Evolutionary conservation across 2,113 vertebrate species (phyloP), one percentile per base, ranked within the genome.

Genomic region (Siniperca knerii): DNA sequence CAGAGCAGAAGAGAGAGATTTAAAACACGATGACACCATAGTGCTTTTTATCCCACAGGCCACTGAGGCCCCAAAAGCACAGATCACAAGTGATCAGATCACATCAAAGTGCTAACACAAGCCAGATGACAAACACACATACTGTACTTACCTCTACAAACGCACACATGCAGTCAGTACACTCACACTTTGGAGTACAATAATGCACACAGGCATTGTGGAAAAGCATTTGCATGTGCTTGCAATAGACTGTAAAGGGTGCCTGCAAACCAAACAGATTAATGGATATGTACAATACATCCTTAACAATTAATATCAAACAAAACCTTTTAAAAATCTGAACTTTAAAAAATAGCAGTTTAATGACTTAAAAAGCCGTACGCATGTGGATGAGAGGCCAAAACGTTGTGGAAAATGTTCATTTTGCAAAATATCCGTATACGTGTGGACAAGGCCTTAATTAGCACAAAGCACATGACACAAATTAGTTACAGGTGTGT

Each of bases 1-100:
- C 88, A 86, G 79, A 94, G 92, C 92, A 93, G 91, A 94, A 91
- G 90, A 93, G 73, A 90, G 78, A 93, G 92, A 94, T 94, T 92
- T 94, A 90, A 94, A 91, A 89, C 85, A 85, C 84, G 77, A 90
- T 94, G 94, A 94, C 92, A 94, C 88, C 50, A 77, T 88, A 55
- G 82, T 90, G 91, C 91, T 92, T 90, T 90, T 90, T 86, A 89
- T 92, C 92, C 91, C 90, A 92, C 84, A 82, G 91, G 93, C 88
- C 84, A 89, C 87, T 15, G 60, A 83, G 77, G 84, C 75, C 91
- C 87, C 89, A 85, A 90, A 91, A 94, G 91, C 90, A 88, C 89
- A 85, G 81, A 92, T 94, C 93, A 93, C 81, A 90, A 92, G 81
- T 85, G 81, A 93, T 95, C 92, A 93, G 75, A 93, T 94, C 94